Percentiles rank a stretch among this genome's conserved stretches.
Conservation (phyloP, 1,140 invertebrate species). For the Macrosteles quadrilineatus region DNA sequence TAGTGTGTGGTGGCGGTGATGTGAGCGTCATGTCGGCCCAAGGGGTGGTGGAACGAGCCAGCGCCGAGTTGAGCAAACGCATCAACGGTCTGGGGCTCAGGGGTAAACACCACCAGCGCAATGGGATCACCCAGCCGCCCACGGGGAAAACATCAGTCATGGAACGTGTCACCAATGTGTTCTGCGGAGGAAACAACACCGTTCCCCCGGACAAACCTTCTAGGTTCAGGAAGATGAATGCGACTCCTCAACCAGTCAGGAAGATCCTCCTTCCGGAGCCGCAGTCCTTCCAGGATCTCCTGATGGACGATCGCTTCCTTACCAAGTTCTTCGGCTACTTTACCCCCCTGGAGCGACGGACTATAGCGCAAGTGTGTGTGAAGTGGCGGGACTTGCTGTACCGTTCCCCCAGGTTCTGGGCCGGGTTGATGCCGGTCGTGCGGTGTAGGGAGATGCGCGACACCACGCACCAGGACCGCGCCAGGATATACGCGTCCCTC, state of each 20-base stretch:
- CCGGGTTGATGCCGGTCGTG: slow-evolving; percentile 76
- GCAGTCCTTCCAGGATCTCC: slow-evolving; percentile 71
- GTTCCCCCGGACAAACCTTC: slow-evolving; percentile 42
- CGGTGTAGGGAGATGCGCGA: slow-evolving; percentile 76
- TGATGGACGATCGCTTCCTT: slow-evolving; percentile 82
- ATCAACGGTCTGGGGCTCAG: slow-evolving; percentile 81
- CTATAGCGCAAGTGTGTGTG: slow-evolving; percentile 78
- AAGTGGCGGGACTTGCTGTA: slow-evolving; percentile 87
- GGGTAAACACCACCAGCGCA: slow-evolving; percentile 60
- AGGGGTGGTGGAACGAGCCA: slow-evolving; percentile 83
- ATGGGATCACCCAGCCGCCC: slow-evolving; percentile 35
- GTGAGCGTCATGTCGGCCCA: slow-evolving; percentile 63
- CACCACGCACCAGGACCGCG: slow-evolving; percentile 64
- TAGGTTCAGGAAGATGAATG: slow-evolving; percentile 42
- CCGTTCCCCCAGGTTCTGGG: slow-evolving; percentile 79
- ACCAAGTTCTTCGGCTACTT: slow-evolving; percentile 85
- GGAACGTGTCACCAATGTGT: slow-evolving; percentile 80
- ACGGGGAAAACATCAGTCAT: slow-evolving; percentile 68
- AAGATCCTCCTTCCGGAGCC: slow-evolving; percentile 42
- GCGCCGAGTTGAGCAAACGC: slow-evolving; percentile 81
- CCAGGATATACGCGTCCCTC: slow-evolving; percentile 78
- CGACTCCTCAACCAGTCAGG: slow-evolving; percentile 33
- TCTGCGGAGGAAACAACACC: slow-evolving; percentile 62
- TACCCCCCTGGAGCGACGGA: slow-evolving; percentile 70
- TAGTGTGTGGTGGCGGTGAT: neutral